Base-by-base conservation (phyloP, 2,888 invertebrate species). In the Mythimna impura region DNA sequence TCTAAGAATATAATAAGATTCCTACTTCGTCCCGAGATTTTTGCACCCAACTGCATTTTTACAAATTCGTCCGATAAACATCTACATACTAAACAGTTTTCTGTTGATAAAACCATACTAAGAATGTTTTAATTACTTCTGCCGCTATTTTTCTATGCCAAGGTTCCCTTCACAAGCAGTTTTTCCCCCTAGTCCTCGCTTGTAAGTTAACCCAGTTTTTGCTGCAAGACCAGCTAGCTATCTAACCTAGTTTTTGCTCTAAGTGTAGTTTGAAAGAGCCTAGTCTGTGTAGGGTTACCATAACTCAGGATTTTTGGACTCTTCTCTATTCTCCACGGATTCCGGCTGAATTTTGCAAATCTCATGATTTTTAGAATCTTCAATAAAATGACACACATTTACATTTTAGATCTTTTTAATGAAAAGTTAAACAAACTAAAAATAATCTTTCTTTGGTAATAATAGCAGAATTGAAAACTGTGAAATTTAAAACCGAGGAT, bases 221-320 rank as follows among this genome's bases (percentile, higher is more conserved):
- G 50, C 36, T 54, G 73, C 60, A 67, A 78, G 50, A 47, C 64
- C 40, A 25, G 60, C 60, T 43, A 60, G 52, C 22, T 66, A 25
- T 3, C 60, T 79, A 85, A 76, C 83, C 84, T 67, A 70, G 58
- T 72, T 78, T 63, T 76, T 65, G 62, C 30, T 40, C n/a, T 7
- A 57, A 75, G 61, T 67, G 73, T 30, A 60, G 69, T 71, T 76
- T 61, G 52, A 77, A 78, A 80, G 66, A 72, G 52, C 34, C 65
- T 34, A 55, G 60, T 54, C 47, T 66, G 61, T 54, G 70, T 63
- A 30, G 30, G 30, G 30, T 30, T 30, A 30, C 30, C 30, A 30
- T 30, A 30, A 2, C 30, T 30, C 30, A 30, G 30, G 30, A 30
- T 30, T 30, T 30, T 3, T 30, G 30, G 30, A 30, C 30, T 30